phyloP scores from a whole-genome alignment of 1,140 invertebrate genomes.

The Drosophila carrolli region DNA sequence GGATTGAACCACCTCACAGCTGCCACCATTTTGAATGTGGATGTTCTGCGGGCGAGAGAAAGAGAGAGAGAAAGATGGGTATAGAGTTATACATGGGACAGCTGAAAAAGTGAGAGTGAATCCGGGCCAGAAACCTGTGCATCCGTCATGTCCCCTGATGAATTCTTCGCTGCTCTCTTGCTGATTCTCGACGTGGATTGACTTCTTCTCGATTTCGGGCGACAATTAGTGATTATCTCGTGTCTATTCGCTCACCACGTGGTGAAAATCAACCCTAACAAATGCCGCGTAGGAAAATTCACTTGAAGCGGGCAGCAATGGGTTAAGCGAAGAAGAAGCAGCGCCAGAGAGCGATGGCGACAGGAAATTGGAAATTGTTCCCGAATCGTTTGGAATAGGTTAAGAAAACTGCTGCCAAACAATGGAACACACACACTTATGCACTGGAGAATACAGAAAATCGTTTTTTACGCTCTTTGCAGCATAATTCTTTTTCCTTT shows the following conservation, averaged over 20 bases:
- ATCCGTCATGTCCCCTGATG: slow-evolving; percentile 8
- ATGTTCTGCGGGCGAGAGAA: slow-evolving; percentile 53
- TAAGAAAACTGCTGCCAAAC: slow-evolving; percentile 33
- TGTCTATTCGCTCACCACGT: slow-evolving; percentile 63
- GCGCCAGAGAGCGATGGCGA: slow-evolving; percentile 24
- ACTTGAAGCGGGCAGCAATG: slow-evolving; percentile 14
- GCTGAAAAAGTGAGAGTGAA: slow-evolving; percentile 12
- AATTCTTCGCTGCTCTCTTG: neutral
- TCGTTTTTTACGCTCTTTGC: slow-evolving; percentile 32
- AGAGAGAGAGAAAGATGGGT: neutral
- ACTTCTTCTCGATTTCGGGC: neutral
- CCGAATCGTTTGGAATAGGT: slow-evolving; percentile 31
- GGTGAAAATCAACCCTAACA: slow-evolving; percentile 82
- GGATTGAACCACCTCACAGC: slow-evolving; percentile 70
- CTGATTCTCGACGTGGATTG: neutral
- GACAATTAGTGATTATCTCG: slow-evolving; percentile 20
- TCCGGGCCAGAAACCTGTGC: slow-evolving; percentile 25
- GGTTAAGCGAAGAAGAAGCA: slow-evolving; percentile 10
- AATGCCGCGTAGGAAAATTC: slow-evolving; percentile 55
- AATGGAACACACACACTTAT: slow-evolving; percentile 20
- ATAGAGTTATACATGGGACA: slow-evolving; percentile 4
- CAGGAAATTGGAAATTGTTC: slow-evolving; percentile 10
- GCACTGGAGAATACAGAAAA: slow-evolving; percentile 35
- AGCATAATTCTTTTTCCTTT: slow-evolving; percentile 24
- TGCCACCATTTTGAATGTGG: slow-evolving; percentile 80